phyloP scores from a whole-genome alignment of 37 sponge, comb jelly and placozoan genomes.

The Cliona cf. orientalis region DNA sequence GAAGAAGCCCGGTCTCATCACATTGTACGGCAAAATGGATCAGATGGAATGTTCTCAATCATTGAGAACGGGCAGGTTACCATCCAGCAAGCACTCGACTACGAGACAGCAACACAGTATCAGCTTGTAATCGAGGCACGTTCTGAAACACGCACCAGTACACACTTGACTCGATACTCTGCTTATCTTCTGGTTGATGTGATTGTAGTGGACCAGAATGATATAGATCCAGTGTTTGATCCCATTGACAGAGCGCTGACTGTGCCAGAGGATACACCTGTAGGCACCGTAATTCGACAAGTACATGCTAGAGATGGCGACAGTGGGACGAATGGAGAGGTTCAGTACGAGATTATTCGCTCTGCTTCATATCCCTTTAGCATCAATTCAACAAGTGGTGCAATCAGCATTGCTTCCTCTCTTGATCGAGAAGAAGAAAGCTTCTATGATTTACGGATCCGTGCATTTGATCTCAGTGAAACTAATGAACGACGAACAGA shows the following conservation, averaged over 20 bases:
- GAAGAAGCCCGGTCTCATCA: conserved; percentile 24
- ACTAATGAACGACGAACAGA: background rate
- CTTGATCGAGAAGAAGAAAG: conserved; percentile 51
- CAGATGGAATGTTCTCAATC: conserved; percentile 20
- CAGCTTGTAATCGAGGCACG: conserved; percentile 47
- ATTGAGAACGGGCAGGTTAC: conserved; percentile 7
- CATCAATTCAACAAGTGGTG: conserved; percentile 48
- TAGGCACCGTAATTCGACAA: conserved; percentile 13
- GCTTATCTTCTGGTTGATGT: conserved; percentile 33
- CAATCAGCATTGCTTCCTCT: conserved; percentile 1
- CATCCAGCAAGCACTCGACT: conserved; percentile 29
- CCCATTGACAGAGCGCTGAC: background rate
- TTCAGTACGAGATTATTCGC: conserved; percentile 42
- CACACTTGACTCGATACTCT: conserved; percentile 13
- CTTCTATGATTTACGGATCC: conserved; percentile 46
- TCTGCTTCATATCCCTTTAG: conserved; percentile 29
- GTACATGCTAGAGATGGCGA: conserved; percentile 68
- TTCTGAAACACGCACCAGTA: background rate
- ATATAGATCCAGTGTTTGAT: conserved; percentile 33
- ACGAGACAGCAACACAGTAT: conserved; percentile 31
- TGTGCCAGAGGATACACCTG: conserved; percentile 9
- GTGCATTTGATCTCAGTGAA: conserved; percentile 50
- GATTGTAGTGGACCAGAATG: conserved; percentile 49
- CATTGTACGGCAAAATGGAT: conserved; percentile 6
- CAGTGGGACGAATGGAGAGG: conserved; percentile 35